Conservation (phyloP, 2,888 invertebrate species). For the Dermolepida albohirtum region DNA sequence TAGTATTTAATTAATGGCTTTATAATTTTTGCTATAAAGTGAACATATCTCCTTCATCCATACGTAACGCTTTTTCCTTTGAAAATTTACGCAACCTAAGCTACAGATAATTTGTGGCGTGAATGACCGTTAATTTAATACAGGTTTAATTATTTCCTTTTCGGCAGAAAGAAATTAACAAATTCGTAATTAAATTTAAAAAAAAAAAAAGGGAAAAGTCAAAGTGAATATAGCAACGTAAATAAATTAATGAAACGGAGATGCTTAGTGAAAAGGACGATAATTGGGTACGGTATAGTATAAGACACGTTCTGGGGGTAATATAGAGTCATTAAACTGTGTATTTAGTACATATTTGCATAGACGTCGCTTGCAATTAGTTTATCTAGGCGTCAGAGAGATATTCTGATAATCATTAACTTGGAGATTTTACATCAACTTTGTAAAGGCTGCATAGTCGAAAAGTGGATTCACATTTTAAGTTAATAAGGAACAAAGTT, state of each 20-base stretch:
- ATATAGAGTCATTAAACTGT: constrained; percentile 35
- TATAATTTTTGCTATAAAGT: no score
- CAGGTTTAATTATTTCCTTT: neutral
- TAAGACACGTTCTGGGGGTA: constrained; percentile 22
- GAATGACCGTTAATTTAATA: constrained; percentile 20
- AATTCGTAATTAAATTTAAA: constrained; percentile 9
- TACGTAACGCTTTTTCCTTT: no score
- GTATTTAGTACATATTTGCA: constrained; percentile 35
- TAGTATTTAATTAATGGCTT: no score
- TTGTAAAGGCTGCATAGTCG: neutral
- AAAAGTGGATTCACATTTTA: constrained; percentile 10
- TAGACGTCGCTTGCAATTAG: constrained; percentile 34
- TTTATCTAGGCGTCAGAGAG: constrained; percentile 33
- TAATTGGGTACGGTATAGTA: constrained; percentile 12
- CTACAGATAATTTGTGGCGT: neutral
- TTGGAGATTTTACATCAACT: constrained; percentile 30
- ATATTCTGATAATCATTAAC: constrained; percentile 36
- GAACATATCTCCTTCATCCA: no score
- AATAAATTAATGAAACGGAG: constrained; percentile 15
- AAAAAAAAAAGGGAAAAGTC: neutral
- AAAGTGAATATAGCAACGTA: neutral
- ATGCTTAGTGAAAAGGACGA: neutral
- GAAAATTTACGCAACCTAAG: no score
- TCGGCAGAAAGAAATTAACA: constrained; percentile 1
- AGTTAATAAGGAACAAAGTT: constrained; percentile 7